Conservation (phyloP, 2,797 vertebrate genomes). For the Pseudomugil gertrudae region DNA sequence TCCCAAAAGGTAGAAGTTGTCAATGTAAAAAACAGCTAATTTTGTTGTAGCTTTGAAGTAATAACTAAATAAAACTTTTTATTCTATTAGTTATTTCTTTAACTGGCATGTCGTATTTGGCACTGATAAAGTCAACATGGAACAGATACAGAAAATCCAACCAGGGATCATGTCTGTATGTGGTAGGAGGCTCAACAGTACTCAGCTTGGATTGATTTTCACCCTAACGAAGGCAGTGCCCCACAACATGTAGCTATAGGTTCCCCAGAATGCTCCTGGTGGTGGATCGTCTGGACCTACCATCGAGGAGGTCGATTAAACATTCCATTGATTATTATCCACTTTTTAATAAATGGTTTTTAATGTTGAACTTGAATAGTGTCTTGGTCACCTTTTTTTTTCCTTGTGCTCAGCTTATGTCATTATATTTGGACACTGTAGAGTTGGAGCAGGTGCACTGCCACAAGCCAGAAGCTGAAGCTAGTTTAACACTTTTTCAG, state of each 20-base stretch:
- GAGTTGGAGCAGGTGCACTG: slow-evolving; percentile 59
- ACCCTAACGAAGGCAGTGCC: no score
- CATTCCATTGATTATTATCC: no score
- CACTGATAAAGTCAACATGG: slow-evolving; percentile 25
- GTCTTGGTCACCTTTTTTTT: no score
- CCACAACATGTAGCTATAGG: no score
- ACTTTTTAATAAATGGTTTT: no score
- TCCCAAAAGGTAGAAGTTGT: slow-evolving; percentile 33
- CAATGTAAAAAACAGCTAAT: slow-evolving; percentile 23
- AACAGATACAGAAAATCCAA: slow-evolving; percentile 2
- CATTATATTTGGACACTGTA: slow-evolving; percentile 16
- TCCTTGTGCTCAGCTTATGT: slow-evolving; percentile 12
- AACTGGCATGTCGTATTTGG: slow-evolving; percentile 17
- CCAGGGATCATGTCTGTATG: slow-evolving; percentile 24
- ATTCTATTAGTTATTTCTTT: neutral
- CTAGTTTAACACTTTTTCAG: slow-evolving; percentile 41
- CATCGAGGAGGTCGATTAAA: no score
- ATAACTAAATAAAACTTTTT: slow-evolving; percentile 7
- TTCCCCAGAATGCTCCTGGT: no score
- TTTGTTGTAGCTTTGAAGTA: slow-evolving; percentile 12
- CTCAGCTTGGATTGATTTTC: neutral
- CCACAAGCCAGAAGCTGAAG: slow-evolving; percentile 44
- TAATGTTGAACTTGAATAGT: no score
- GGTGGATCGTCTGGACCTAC: no score
- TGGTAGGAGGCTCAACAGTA: slow-evolving; percentile 28